Conservation (phyloP, 2,888 invertebrate genomes). For the Oscheius sp. region DNA sequence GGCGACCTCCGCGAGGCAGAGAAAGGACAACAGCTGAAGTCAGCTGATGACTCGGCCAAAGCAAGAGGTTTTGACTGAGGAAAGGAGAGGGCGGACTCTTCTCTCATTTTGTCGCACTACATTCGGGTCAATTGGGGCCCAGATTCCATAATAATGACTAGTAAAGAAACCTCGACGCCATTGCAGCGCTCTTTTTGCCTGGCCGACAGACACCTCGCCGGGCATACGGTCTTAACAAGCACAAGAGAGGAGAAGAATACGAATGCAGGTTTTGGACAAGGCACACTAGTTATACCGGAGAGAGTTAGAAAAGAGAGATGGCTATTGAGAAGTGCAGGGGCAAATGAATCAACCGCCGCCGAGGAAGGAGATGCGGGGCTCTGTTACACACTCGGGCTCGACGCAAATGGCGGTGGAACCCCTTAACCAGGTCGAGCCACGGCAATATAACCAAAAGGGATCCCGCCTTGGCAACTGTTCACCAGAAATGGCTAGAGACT, state of each 20-base stretch:
- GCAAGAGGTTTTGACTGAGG: constrained; percentile 21
- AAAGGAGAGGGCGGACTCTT: constrained; percentile 27
- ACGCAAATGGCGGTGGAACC: constrained; percentile 15
- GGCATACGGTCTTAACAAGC: constrained; percentile 28
- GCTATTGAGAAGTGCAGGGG: not conserved
- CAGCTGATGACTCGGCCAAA: constrained; percentile 34
- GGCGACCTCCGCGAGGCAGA: constrained; percentile 30
- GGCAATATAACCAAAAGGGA: constrained; percentile 5
- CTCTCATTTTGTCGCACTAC: constrained; percentile 33
- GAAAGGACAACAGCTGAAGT: constrained; percentile 27
- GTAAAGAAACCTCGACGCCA: constrained; percentile 38
- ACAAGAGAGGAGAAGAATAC: constrained; percentile 3
- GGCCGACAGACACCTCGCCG: constrained; percentile 30
- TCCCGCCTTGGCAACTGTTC: not conserved
- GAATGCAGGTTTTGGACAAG: not conserved
- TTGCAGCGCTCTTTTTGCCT: constrained; percentile 31
- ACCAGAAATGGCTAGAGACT: not conserved
- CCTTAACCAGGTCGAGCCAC: not conserved
- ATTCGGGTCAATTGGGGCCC: constrained; percentile 39
- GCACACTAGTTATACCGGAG: not conserved
- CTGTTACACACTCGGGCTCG: constrained; percentile 16
- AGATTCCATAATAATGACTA: constrained; percentile 38
- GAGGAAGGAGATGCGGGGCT: constrained; percentile 1
- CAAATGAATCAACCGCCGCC: not conserved
- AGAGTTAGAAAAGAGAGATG: not conserved